A percentile compares a stretch with the other conserved stretches of the same genome.
phyloP scores from a whole-genome alignment of 64 coral and sea anemone genomes.

The Stylophora pistillata region DNA sequence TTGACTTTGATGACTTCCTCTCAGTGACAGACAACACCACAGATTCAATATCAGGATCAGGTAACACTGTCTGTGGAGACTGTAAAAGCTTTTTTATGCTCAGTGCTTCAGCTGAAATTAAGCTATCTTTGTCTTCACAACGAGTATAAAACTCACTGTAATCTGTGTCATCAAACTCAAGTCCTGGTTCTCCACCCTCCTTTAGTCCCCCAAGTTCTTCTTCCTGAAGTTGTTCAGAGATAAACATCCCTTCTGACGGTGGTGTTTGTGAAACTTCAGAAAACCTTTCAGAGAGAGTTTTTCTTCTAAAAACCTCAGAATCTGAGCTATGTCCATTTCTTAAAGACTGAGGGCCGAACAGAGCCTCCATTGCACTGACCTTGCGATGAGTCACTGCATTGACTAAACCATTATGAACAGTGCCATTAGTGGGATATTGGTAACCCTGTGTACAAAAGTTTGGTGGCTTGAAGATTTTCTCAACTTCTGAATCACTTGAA shows the following conservation, averaged over 20 bases:
- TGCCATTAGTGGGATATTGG: background rate
- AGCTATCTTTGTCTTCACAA: constrained; percentile 60
- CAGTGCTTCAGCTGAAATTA: constrained; percentile 64
- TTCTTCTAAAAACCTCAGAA: background rate
- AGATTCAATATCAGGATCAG: constrained; percentile 58
- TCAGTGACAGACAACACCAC: constrained; percentile 28
- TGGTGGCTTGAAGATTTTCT: constrained; percentile 18
- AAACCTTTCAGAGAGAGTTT: constrained; percentile 27
- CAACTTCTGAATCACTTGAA: constrained; percentile 43
- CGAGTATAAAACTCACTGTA: constrained; percentile 55
- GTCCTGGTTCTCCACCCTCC: constrained; percentile 37
- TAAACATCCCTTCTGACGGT: background rate
- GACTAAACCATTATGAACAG: background rate
- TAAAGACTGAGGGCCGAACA: constrained; percentile 32
- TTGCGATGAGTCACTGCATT: background rate
- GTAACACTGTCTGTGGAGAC: constrained; percentile 25
- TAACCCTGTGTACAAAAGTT: background rate
- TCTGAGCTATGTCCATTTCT: background rate
- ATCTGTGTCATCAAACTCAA: constrained; percentile 68
- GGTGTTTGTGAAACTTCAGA: constrained; percentile 8
- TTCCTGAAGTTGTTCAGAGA: constrained; percentile 18
- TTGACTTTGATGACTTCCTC: background rate
- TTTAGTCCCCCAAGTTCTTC: background rate
- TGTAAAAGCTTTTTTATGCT: constrained; percentile 60
- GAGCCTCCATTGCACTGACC: constrained; percentile 22